Evolutionary conservation across 2,797 vertebrate species (phyloP).

Genomic region (Pangasius krempfi): DNA sequence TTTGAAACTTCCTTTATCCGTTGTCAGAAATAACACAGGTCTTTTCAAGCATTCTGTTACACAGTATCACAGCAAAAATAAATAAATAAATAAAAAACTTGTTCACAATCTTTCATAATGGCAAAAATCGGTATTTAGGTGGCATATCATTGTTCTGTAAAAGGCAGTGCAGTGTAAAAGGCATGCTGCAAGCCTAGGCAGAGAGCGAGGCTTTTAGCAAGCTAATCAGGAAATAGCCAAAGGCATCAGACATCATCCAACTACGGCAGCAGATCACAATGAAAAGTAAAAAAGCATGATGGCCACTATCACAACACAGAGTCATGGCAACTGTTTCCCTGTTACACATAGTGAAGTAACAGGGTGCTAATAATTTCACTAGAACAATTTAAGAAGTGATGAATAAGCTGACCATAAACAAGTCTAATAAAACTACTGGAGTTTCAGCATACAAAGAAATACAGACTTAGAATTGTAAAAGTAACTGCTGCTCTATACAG

Average conservation of each 20-base stretch:
- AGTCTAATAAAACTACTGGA: neutral
- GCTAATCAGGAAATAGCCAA: slow-evolving; percentile 17
- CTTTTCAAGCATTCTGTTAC: neutral
- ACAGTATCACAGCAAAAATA: neutral
- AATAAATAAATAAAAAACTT: neutral
- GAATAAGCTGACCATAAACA: neutral
- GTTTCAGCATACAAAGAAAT: neutral
- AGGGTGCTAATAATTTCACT: neutral
- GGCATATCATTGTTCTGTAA: neutral
- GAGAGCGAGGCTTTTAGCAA: neutral
- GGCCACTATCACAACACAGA: neutral
- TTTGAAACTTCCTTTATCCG: slow-evolving; percentile 1
- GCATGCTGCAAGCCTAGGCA: neutral
- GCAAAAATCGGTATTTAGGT: neutral
- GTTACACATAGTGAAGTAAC: neutral
- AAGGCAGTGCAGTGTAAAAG: neutral
- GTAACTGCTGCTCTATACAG: neutral
- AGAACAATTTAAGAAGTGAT: neutral
- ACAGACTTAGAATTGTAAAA: neutral
- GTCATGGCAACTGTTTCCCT: neutral
- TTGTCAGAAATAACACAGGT: slow-evolving; percentile 6
- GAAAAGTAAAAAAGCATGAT: neutral
- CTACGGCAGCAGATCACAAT: neutral
- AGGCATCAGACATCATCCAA: neutral
- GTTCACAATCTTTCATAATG: neutral